These are phyloP conservation scores for Conus canariensis DNA, from an alignment of 2,888 invertebrate species.

Conservation along the genomic window DNA sequence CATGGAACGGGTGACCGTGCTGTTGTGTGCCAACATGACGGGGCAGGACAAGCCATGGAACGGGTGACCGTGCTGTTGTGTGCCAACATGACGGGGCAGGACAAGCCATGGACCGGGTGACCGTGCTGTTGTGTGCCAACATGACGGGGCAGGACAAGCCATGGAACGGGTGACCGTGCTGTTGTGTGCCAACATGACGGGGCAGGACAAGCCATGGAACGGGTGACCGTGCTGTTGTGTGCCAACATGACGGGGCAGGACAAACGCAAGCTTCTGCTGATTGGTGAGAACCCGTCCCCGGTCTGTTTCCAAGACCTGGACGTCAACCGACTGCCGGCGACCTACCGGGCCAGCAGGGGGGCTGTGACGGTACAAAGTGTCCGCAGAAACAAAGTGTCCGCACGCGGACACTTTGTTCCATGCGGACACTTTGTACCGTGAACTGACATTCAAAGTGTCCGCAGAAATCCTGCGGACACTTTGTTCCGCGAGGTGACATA, in stretches of 20 bases:
- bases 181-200: conserved; percentile 10
- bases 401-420: too few relatives aligned
- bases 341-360: neutral
- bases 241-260: conserved; percentile 5
- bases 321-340: conserved; percentile 3
- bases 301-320: neutral
- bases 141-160: neutral
- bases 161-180: conserved; percentile 14
- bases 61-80: conserved; percentile 6
- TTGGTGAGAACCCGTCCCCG: neutral
- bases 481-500: too few relatives aligned
- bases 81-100: conserved; percentile 16
- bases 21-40: conserved; percentile 6
- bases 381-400: too few relatives aligned
- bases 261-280: neutral
- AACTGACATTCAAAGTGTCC: too few relatives aligned
- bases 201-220: neutral
- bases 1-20: conserved; percentile 7
- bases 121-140: conserved; percentile 1
- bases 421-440: too few relatives aligned
- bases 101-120: neutral
- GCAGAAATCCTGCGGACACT: too few relatives aligned
- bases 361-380: too few relatives aligned
- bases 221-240: conserved; percentile 1
- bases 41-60: conserved; percentile 2